phyloP scores from a whole-genome alignment of 1,140 invertebrate genomes.

The Hycleus phaleratus region DNA sequence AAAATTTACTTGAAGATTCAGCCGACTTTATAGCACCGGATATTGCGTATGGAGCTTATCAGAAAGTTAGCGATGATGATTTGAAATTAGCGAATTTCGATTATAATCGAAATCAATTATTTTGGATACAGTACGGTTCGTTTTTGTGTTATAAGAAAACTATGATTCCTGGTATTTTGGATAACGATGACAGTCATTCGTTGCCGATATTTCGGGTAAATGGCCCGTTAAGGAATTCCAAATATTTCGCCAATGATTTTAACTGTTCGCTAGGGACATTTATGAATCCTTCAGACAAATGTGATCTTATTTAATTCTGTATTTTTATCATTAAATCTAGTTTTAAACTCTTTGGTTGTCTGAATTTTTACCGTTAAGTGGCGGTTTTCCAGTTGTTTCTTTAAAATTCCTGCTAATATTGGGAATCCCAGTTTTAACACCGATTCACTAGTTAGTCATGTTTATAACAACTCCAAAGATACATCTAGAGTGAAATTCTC shows the following conservation, averaged over 20 bases:
- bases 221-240: constrained; percentile 58
- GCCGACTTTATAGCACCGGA: not conserved
- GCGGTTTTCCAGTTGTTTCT: no score
- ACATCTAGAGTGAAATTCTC: no score
- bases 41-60: constrained; percentile 3
- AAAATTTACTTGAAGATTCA: no score
- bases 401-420: no score
- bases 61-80: not conserved
- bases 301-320: constrained; percentile 3
- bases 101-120: constrained; percentile 6
- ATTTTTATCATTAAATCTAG: no score
- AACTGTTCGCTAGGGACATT: constrained; percentile 47
- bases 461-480: no score
- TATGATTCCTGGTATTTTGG: no score
- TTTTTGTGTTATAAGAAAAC: not conserved
- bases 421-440: no score
- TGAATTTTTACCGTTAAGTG: no score
- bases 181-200: not conserved
- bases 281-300: constrained; percentile 55
- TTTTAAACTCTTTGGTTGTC: no score
- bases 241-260: constrained; percentile 56
- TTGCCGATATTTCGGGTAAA: constrained; percentile 36
- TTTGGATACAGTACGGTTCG: constrained; percentile 25
- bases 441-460: no score
- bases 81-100: not conserved